phyloP scores from a whole-genome alignment of 1,140 invertebrate genomes.

The Cyclina sinensis region DNA sequence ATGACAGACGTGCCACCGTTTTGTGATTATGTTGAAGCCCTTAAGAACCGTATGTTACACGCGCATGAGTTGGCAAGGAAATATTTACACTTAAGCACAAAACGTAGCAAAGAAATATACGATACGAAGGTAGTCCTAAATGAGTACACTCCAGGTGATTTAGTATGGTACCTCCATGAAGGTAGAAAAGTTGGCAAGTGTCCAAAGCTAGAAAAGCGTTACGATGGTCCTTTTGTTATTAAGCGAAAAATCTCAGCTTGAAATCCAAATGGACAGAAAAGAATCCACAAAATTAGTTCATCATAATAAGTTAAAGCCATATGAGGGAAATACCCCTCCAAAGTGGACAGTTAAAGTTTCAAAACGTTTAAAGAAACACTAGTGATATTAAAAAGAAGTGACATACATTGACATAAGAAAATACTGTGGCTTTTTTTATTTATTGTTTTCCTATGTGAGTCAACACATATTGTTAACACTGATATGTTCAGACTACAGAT shows the following conservation, averaged over 20 bases:
- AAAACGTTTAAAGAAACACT: not conserved
- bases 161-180: conserved; percentile 27
- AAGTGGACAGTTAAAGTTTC: conserved; percentile 10
- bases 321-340: not conserved
- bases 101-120: conserved; percentile 25
- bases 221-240: conserved; percentile 5
- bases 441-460: no score
- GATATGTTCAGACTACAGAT: no score
- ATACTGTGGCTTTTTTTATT: no score
- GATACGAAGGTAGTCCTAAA: not conserved
- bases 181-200: not conserved
- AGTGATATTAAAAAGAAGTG: no score
- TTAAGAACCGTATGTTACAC: conserved; percentile 10
- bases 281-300: not conserved
- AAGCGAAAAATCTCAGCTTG: conserved; percentile 1
- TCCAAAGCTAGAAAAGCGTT: conserved; percentile 28
- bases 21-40: conserved; percentile 8
- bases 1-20: not conserved
- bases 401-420: no score
- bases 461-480: no score
- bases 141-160: not conserved
- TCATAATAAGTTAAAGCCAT: conserved; percentile 28
- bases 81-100: not conserved
- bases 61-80: conserved; percentile 15
- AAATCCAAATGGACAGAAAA: not conserved